Base-by-base conservation (phyloP, 2,888 invertebrate species). In the Cynaeus angustus region DNA sequence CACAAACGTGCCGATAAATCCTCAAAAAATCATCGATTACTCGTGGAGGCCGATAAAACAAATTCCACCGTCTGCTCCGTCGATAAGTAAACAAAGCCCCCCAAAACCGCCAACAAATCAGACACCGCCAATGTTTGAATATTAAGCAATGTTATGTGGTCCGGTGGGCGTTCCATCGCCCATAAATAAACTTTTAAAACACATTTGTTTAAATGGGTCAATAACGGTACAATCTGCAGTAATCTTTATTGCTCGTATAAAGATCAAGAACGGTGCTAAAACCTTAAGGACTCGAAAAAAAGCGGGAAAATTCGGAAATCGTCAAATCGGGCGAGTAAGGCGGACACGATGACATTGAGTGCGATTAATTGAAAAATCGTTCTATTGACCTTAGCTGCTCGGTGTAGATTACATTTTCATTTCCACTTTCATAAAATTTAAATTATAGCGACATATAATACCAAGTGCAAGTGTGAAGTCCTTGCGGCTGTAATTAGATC, bases 161-260 rank as follows among this genome's bases (percentile, higher is more conserved):
- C 46, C 59, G 12, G 65, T 65, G 65, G 65, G 65, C 55, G 65
- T 55, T n/a, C 14, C 21, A 21, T 53, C 65, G 55, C 41, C 65
- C 53, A 65, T 65, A 65, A 55, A 48, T 10, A 48, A 30, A 59
- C 26, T 43, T 21, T 21, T 13, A 41, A 52, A 64, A 52, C 64
- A 64, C 61, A 61, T 61, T 61, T 61, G 52, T 13, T 46, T 30
- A 65, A 65, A 65, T 55, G 37, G 65, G 65, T 65, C 65, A 65
- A 55, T 65, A 55, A 55, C 65, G 13, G 48, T 33, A 46, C 62
- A 21, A 4, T n/a, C n/a, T n/a, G n/a, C n/a, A n/a, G 13, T 61
- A n/a, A 41, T 48, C 33, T 64, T 64, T 52, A 64, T 64, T 41
- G 38, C 62, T 7, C 16, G 16, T 52, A 21, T 21, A 64, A 64